These are phyloP conservation scores for Pachypeltis micranthus DNA, from an alignment of 1,140 invertebrate species.

Conservation along the genomic window DNA sequence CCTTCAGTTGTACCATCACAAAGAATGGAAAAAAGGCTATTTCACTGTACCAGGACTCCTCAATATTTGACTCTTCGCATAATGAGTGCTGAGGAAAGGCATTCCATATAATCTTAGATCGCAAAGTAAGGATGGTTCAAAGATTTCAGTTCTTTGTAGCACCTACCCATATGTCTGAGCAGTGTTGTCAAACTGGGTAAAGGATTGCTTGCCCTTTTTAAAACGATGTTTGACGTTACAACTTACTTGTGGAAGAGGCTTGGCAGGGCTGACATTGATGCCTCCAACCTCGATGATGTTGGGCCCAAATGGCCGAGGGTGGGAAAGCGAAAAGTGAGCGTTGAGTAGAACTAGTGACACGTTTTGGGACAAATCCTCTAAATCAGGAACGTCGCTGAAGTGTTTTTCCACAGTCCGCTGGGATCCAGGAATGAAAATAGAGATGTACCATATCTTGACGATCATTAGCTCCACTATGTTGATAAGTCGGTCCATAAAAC, in stretches of 20 bases:
- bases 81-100: too few species aligned
- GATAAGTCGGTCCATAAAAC: neutral
- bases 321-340: conserved; percentile 31
- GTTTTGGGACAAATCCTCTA: conserved; percentile 35
- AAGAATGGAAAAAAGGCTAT: too few species aligned
- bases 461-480: neutral
- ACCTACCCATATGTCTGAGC: too few species aligned
- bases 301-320: conserved; percentile 31
- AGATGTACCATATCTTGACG: neutral
- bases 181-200: too few species aligned
- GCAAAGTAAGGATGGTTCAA: too few species aligned
- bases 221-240: too few species aligned
- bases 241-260: conserved; percentile 43
- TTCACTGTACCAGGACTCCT: too few species aligned
- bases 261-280: conserved; percentile 38
- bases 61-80: too few species aligned
- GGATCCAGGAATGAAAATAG: neutral
- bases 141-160: too few species aligned
- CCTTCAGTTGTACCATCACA: too few species aligned
- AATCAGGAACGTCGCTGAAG: conserved; percentile 30
- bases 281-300: conserved; percentile 37
- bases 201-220: too few species aligned
- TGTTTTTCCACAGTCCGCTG: conserved; percentile 3
- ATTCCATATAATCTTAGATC: too few species aligned
- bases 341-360: conserved; percentile 34